Base-by-base conservation (phyloP, 2,888 invertebrate species). In the Nudaria mundana region DNA sequence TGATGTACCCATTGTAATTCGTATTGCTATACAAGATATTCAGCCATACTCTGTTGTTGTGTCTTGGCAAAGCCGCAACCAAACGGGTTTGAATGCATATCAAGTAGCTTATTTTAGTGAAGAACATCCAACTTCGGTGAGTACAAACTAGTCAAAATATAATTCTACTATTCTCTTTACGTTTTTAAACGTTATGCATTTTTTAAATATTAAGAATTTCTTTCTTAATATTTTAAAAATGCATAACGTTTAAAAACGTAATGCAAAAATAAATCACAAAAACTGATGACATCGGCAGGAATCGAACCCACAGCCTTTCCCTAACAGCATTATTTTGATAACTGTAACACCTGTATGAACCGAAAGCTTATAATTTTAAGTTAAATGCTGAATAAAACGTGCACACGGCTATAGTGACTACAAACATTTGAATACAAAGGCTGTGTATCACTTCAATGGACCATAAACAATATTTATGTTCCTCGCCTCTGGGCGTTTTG, bases 11-110 rank as follows among this genome's bases (percentile, higher is more conserved):
- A 90, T 96, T 69, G 93, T 97, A 64, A 91, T 94, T 54, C 94
- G 95, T 76, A 90, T 97, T 52, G 95, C 95, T 60, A 95, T 96
- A 65, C 95, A 95, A 89, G 95, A 96, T 78, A 94, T 97, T 48
- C 95, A 95, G 76, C 95, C 96, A 29, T 95, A 94, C 81, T 95
- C 95, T 38, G 94, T 96, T 49, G 90, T 95, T 61, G 95, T 96
- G 15, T 94, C 96, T 56, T 97, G 97, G 97, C 95, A 96, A 78
- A 94, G 95, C 67, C 92, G 95, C 60, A 96, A 96, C 82, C 94
- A 95, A 77, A 94, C 94, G 40, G 94, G 94, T 44, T 90, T 97
- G 63, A 93, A 92, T 64, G 96, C 96, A 54, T 97, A 94, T 80
- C 94, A 94, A 89, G 94, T 97, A 62, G 94, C 94, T 63, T 96